These are phyloP conservation scores for Heteractis magnifica DNA, from an alignment of 92 coral and sea anemone species.

Conservation along the genomic window DNA sequence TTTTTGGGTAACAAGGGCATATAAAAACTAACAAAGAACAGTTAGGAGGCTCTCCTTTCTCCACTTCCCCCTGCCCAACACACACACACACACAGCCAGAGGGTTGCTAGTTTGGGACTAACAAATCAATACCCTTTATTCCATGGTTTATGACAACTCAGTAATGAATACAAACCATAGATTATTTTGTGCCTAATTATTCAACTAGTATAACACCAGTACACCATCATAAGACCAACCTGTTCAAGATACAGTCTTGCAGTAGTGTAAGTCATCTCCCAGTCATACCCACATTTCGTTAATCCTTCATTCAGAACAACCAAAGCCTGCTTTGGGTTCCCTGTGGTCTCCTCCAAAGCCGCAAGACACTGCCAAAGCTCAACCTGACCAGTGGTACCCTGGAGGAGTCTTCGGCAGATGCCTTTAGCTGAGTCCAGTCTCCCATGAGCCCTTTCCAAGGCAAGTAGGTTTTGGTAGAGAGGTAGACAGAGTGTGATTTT, in stretches of 20 bases:
- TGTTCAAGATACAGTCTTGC: slow-evolving; percentile 78
- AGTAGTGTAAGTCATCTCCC: slow-evolving; percentile 71
- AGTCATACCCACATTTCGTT: slow-evolving; percentile 58
- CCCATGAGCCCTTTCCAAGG: slow-evolving; percentile 83
- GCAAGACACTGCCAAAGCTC: slow-evolving; percentile 84
- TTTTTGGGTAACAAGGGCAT: too few relatives aligned
- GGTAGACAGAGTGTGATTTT: slow-evolving; percentile 68
- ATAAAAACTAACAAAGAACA: too few relatives aligned
- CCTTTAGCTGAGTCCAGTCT: slow-evolving; percentile 83
- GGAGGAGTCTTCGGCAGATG: slow-evolving; percentile 80
- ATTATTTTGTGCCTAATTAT: neutral
- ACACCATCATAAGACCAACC: slow-evolving; percentile 40
- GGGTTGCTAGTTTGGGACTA: too few relatives aligned
- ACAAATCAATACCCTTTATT: too few relatives aligned
- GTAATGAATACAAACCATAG: too few relatives aligned
- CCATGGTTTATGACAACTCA: too few relatives aligned
- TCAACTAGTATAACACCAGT: too few relatives aligned
- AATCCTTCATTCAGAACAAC: slow-evolving; percentile 67
- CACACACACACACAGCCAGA: neutral
- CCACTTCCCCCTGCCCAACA: neutral
- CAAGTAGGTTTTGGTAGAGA: slow-evolving; percentile 87
- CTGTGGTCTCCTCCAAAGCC: slow-evolving; percentile 70
- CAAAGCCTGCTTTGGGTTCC: slow-evolving; percentile 35
- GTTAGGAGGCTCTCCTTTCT: too few relatives aligned
- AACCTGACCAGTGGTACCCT: slow-evolving; percentile 53